phyloP scores from a whole-genome alignment of 2,888 invertebrate genomes.

The Oligia fasciuncula region DNA sequence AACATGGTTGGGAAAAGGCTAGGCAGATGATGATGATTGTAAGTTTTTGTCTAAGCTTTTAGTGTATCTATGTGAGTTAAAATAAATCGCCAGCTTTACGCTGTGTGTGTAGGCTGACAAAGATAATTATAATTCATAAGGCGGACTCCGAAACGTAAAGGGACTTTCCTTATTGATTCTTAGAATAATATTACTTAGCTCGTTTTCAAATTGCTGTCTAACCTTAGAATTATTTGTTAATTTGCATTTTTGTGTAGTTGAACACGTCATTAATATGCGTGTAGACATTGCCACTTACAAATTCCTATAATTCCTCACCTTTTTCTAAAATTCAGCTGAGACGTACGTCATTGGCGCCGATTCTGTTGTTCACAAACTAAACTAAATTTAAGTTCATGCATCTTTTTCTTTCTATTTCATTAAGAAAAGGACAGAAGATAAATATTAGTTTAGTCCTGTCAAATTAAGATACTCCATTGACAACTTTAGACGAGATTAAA shows the following conservation, averaged over 20 bases:
- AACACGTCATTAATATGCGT: not conserved
- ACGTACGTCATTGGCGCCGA: no score
- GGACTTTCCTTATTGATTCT: slow-evolving; percentile 8
- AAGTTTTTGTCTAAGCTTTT: not conserved
- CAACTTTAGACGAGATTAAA: no score
- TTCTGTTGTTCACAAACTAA: no score
- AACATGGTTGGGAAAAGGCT: no score
- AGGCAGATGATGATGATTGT: no score
- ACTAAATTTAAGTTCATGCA: no score
- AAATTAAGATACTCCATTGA: no score
- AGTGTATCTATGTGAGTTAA: not conserved
- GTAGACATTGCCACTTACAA: not conserved
- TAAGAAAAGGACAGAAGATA: no score
- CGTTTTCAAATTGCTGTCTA: not conserved
- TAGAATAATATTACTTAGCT: slow-evolving; percentile 11
- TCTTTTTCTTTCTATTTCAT: no score
- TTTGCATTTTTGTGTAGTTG: not conserved
- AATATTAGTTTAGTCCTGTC: no score
- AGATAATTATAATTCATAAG: slow-evolving; percentile 4
- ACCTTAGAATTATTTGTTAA: not conserved
- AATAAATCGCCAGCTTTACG: not conserved
- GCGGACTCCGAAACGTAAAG: not conserved
- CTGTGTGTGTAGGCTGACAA: not conserved
- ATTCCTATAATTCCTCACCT: not conserved
- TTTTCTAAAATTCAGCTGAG: slow-evolving; percentile 17